Percentiles rank a stretch among this genome's conserved stretches.
Conservation (phyloP, 2,888 invertebrate species). For the Rosalia funebris region DNA sequence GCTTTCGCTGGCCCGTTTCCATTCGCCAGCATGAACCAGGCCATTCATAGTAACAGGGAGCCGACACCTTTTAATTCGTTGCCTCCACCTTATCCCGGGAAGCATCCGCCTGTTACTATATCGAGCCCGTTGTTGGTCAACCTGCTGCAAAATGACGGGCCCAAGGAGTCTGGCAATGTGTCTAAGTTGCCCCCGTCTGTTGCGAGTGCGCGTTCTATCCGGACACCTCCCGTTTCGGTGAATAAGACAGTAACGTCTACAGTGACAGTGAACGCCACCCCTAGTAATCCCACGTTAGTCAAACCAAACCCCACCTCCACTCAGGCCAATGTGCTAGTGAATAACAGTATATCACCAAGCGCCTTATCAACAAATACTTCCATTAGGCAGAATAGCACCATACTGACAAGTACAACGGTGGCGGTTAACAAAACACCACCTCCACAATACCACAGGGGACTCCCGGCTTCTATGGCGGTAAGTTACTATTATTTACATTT, state of each 20-base stretch:
- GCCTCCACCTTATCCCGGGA: constrained; percentile 49
- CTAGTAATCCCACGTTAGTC: constrained; percentile 25
- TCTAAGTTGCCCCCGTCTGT: constrained; percentile 57
- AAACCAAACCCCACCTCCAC: constrained; percentile 38
- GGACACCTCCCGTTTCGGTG: constrained; percentile 27
- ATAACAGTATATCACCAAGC: constrained; percentile 55
- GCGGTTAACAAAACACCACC: constrained; percentile 33
- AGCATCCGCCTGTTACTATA: constrained; percentile 72
- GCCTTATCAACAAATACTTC: constrained; percentile 55
- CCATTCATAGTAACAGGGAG: constrained; percentile 72
- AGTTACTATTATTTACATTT: constrained; percentile 7
- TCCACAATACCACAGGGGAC: constrained; percentile 41
- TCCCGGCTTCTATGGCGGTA: constrained; percentile 36
- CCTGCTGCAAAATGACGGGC: constrained; percentile 86
- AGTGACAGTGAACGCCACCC: constrained; percentile 32
- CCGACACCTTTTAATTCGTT: constrained; percentile 43
- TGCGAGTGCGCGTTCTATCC: constrained; percentile 52
- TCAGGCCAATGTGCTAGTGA: constrained; percentile 50
- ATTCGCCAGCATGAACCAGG: constrained; percentile 89
- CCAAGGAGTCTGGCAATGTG: constrained; percentile 58
- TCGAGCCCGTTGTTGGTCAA: constrained; percentile 92
- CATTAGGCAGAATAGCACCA: constrained; percentile 51
- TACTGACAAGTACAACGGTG: constrained; percentile 49
- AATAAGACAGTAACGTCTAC: constrained; percentile 22
- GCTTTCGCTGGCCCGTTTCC: constrained; percentile 77